Conservation (phyloP, 2,888 invertebrate genomes). For the Euzetes globulus region DNA sequence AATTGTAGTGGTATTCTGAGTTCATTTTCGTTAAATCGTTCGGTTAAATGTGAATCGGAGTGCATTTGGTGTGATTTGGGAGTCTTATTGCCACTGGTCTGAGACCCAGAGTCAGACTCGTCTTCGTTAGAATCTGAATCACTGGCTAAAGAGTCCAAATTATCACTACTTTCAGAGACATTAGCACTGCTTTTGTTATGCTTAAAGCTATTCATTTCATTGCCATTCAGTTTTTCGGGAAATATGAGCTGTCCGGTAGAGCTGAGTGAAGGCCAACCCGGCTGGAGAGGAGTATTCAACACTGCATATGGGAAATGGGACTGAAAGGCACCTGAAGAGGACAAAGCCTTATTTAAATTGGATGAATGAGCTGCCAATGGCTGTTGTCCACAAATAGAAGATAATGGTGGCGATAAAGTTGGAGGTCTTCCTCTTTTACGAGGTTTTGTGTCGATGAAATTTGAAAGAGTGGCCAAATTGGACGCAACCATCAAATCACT, state of each 20-base stretch:
- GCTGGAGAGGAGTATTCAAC: slow-evolving; percentile 25
- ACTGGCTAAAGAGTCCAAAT: slow-evolving; percentile 18
- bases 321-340: slow-evolving; percentile 28
- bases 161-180: slow-evolving; percentile 25
- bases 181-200: slow-evolving; percentile 20
- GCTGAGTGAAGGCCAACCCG: slow-evolving; percentile 30
- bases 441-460: slow-evolving; percentile 27
- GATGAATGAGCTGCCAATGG: slow-evolving; percentile 30
- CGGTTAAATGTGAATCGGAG: not conserved
- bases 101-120: slow-evolving; percentile 15
- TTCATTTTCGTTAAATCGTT: slow-evolving; percentile 54
- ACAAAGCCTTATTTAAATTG: slow-evolving; percentile 13
- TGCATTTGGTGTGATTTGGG: not conserved
- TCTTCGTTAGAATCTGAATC: slow-evolving; percentile 25
- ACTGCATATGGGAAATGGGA: slow-evolving; percentile 10
- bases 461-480: not conserved
- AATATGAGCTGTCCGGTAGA: slow-evolving; percentile 26
- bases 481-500: slow-evolving; percentile 18
- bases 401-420: slow-evolving; percentile 34
- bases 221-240: slow-evolving; percentile 25
- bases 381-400: not conserved
- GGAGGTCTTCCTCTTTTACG: slow-evolving; percentile 38
- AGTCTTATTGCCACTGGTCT: not conserved
- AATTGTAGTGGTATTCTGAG: slow-evolving; percentile 59
- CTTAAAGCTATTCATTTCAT: slow-evolving; percentile 5